These are phyloP conservation scores for Lasioglossum marginatum DNA, from an alignment of 2,888 invertebrate genomes.

Conservation along the genomic window DNA sequence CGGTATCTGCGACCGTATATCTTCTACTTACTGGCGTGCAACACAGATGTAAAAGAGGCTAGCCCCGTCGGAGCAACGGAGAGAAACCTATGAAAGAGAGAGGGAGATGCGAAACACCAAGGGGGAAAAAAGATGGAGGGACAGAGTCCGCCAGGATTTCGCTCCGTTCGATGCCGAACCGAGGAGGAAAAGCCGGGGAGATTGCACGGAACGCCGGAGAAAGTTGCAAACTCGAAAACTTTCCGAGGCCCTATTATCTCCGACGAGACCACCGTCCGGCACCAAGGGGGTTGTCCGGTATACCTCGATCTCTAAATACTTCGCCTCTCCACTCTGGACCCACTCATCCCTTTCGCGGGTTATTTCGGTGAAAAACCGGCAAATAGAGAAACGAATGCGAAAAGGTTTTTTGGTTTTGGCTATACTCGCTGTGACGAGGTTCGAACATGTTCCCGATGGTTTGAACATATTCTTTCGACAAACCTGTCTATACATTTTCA, in stretches of 20 bases:
- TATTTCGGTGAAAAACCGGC: constrained; percentile 34
- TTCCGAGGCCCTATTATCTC: constrained; percentile 77
- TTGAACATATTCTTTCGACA: neutral
- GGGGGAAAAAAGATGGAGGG: constrained; percentile 41
- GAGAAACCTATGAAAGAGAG: neutral
- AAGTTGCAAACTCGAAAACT: constrained; percentile 80
- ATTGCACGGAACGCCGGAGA: constrained; percentile 72
- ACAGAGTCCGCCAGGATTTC: constrained; percentile 66
- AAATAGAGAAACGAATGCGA: constrained; percentile 10
- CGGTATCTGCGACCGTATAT: constrained; percentile 77
- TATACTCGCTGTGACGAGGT: neutral
- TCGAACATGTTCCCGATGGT: neutral
- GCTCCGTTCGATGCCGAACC: constrained; percentile 55
- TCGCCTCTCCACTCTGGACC: constrained; percentile 34
- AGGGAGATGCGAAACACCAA: constrained; percentile 1
- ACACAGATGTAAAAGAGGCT: constrained; percentile 73
- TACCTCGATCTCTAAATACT: constrained; percentile 74
- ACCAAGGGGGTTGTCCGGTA: constrained; percentile 75
- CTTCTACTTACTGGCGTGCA: constrained; percentile 68
- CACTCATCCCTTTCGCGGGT: constrained; percentile 52
- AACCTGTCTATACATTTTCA: neutral
- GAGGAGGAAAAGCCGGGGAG: constrained; percentile 66
- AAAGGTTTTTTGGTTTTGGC: constrained; percentile 1
- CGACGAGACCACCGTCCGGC: constrained; percentile 77
- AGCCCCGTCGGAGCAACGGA: constrained; percentile 33